phyloP scores from a whole-genome alignment of 2,888 invertebrate species.

The Andricus quercusramuli region DNA sequence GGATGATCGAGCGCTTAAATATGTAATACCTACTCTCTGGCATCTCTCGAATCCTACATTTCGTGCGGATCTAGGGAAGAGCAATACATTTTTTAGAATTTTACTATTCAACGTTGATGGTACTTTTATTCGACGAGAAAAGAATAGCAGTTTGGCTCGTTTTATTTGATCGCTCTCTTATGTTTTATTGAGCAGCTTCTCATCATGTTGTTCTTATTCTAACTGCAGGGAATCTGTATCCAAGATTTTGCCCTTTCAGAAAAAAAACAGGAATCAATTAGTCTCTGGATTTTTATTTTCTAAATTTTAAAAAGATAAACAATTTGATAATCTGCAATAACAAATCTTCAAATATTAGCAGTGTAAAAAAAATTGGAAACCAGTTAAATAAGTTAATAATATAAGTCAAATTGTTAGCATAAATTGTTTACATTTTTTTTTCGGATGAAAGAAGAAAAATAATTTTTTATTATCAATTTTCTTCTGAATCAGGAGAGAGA shows the following conservation, averaged over 20 bases:
- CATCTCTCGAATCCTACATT: constrained; percentile 51
- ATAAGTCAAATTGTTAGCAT: no score
- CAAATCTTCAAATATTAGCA: no score
- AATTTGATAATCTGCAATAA: no score
- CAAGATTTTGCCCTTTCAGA: background rate
- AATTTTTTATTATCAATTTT: no score
- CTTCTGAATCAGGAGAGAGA: no score
- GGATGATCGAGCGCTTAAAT: constrained; percentile 67
- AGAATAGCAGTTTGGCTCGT: constrained; percentile 58
- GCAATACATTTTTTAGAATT: constrained; percentile 67
- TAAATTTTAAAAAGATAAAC: no score
- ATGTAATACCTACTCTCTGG: constrained; percentile 63
- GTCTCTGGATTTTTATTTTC: no score
- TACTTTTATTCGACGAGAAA: constrained; percentile 47
- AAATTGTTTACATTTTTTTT: no score
- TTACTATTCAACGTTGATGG: constrained; percentile 59
- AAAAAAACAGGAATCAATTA: background rate
- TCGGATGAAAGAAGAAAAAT: no score
- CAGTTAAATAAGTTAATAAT: no score
- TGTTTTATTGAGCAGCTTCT: constrained; percentile 66
- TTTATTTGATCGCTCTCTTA: constrained; percentile 65
- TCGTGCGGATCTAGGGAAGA: constrained; percentile 46
- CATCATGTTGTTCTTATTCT: constrained; percentile 40
- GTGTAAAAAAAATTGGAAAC: no score
- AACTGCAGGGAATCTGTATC: constrained; percentile 1